Evolutionary conservation across 2,888 invertebrate species (phyloP).

Genomic region (Acleris literana): DNA sequence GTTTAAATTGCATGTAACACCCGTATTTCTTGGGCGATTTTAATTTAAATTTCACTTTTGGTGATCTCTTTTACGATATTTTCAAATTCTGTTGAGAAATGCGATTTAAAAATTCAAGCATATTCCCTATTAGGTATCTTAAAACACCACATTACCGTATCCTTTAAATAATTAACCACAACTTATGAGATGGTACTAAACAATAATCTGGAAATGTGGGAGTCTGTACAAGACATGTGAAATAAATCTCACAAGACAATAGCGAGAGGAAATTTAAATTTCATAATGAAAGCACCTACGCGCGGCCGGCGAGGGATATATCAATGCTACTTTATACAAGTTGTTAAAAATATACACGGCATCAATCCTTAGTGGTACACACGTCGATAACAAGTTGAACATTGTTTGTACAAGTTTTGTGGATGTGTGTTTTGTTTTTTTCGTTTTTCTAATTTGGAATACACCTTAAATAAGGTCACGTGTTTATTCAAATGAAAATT

Average conservation of each 20-base stretch:
- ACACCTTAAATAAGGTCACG: too few species aligned
- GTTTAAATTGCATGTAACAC: too few species aligned
- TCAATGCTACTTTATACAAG: constrained; percentile 27
- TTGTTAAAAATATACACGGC: constrained; percentile 4
- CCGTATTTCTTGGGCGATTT: too few species aligned
- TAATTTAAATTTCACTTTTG: too few species aligned
- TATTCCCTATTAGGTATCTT: too few species aligned
- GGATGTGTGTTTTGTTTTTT: too few species aligned
- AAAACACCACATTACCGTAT: too few species aligned
- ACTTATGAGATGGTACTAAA: constrained; percentile 1
- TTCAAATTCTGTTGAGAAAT: too few species aligned
- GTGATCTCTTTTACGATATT: too few species aligned
- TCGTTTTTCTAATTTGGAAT: too few species aligned
- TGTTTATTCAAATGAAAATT: too few species aligned
- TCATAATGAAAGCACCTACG: constrained; percentile 36
- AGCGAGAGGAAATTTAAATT: constrained; percentile 35
- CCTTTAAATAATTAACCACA: neutral
- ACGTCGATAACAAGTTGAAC: neutral
- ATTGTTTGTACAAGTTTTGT: neutral
- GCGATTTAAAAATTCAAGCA: too few species aligned
- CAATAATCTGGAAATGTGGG: constrained; percentile 20
- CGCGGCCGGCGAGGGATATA: constrained; percentile 22
- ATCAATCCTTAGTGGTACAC: neutral
- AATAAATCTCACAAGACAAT: constrained; percentile 36
- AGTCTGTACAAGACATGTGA: constrained; percentile 11